Evolutionary conservation across 1,140 invertebrate genomes (phyloP).

Genomic region (Leptinotarsa defecta): DNA sequence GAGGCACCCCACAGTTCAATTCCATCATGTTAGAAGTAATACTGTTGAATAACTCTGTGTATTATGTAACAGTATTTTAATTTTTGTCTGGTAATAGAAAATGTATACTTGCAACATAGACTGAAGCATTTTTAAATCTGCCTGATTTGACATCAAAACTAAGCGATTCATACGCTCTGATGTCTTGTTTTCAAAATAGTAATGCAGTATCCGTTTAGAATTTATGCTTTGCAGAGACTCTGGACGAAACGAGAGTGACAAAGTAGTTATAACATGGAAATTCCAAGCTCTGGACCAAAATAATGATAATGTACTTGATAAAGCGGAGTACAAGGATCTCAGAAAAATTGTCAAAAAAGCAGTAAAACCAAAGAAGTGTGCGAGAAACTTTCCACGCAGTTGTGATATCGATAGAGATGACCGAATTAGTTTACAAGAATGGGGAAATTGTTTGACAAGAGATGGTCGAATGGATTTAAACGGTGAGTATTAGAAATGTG

Average conservation of each 20-base stretch:
- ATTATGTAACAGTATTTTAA: no score
- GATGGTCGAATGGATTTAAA: slow-evolving; percentile 59
- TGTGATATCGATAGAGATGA: slow-evolving; percentile 84
- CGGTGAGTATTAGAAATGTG: slow-evolving; percentile 54
- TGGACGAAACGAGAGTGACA: slow-evolving; percentile 41
- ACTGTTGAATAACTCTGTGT: no score
- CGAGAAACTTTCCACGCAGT: slow-evolving; percentile 81
- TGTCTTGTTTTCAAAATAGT: neutral
- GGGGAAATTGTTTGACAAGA: slow-evolving; percentile 79
- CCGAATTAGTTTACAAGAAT: slow-evolving; percentile 73
- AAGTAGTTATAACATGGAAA: slow-evolving; percentile 80
- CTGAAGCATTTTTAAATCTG: no score
- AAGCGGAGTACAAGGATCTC: slow-evolving; percentile 79
- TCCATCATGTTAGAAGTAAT: no score
- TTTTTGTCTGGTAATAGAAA: no score
- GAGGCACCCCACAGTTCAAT: no score
- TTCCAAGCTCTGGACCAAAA: slow-evolving; percentile 81
- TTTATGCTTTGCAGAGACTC: slow-evolving; percentile 44
- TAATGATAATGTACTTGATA: slow-evolving; percentile 72
- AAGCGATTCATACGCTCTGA: no score
- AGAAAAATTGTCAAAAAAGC: slow-evolving; percentile 81
- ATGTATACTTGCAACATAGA: no score
- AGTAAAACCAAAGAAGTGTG: slow-evolving; percentile 85
- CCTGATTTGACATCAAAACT: no score
- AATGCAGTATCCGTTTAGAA: neutral